Conservation (phyloP, 2,797 vertebrate species). For the Sebastes iracundus region DNA sequence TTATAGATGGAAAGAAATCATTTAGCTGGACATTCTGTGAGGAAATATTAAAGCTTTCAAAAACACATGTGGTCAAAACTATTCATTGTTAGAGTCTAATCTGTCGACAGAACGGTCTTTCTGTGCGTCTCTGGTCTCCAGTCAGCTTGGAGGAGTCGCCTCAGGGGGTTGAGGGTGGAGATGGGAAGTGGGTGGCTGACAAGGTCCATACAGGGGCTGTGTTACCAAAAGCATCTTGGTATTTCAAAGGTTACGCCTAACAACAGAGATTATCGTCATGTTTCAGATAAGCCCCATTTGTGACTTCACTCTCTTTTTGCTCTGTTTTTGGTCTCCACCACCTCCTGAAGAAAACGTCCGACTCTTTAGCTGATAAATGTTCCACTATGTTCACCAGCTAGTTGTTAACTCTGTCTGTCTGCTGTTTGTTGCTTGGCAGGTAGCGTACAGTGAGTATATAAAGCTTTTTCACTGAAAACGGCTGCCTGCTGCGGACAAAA, state of each 20-base stretch:
- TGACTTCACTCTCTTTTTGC: constrained; percentile 19
- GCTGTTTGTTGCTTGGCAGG: not conserved
- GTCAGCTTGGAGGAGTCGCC: constrained; percentile 65
- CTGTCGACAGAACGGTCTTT: constrained; percentile 42
- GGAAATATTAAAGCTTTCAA: constrained; percentile 57
- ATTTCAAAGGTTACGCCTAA: constrained; percentile 14
- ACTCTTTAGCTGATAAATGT: not conserved
- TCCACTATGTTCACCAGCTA: not conserved
- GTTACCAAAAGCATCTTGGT: constrained; percentile 64
- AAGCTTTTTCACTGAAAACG: not conserved
- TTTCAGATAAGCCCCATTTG: constrained; percentile 12
- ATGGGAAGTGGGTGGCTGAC: constrained; percentile 57
- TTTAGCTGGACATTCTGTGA: constrained; percentile 37
- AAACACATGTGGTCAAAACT: constrained; percentile 41
- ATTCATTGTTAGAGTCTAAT: not conserved
- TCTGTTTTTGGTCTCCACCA: constrained; percentile 2
- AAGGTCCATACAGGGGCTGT: constrained; percentile 60
- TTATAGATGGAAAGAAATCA: not conserved
- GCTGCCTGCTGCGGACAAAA: not conserved
- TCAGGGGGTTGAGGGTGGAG: constrained; percentile 35
- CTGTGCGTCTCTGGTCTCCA: constrained; percentile 67
- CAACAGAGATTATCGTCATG: constrained; percentile 4
- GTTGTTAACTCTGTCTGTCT: not conserved
- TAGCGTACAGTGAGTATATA: not conserved
- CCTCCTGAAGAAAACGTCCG: not conserved